These are phyloP conservation scores for Drosophila ficusphila DNA, from an alignment of 1,140 invertebrate species.

Conservation along the genomic window DNA sequence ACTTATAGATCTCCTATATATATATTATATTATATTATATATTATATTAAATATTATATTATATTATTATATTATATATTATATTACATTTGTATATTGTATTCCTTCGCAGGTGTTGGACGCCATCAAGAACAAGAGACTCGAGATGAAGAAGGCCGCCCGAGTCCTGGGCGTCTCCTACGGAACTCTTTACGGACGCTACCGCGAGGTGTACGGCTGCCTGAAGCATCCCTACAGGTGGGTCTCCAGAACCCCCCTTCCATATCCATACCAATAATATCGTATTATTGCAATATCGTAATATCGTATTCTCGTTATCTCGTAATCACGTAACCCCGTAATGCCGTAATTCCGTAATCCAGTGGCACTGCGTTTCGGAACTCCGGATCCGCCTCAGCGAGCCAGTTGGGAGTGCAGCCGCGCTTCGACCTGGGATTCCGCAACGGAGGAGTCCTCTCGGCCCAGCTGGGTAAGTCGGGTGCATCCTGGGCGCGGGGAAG, in stretches of 20 bases:
- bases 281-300: too few species aligned
- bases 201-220: slow-evolving; percentile 94
- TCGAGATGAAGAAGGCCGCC: slow-evolving; percentile 97
- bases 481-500: neutral
- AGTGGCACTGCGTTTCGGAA: slow-evolving; percentile 75
- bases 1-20: too few species aligned
- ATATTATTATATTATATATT: too few species aligned
- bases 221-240: slow-evolving; percentile 87
- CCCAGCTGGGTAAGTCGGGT: slow-evolving; percentile 60
- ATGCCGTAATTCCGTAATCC: too few species aligned
- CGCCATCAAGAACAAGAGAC: slow-evolving; percentile 93
- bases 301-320: too few species aligned
- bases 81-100: too few species aligned
- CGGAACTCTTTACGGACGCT: slow-evolving; percentile 94
- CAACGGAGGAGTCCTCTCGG: slow-evolving; percentile 56
- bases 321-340: too few species aligned
- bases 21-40: too few species aligned
- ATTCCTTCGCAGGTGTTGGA: slow-evolving; percentile 88
- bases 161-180: slow-evolving; percentile 94
- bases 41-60: too few species aligned
- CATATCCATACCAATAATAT: too few species aligned
- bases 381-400: slow-evolving; percentile 48
- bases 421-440: slow-evolving; percentile 76
- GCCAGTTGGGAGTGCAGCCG: slow-evolving; percentile 60
- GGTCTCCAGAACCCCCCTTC: too few species aligned